A percentile compares a stretch with the other conserved stretches of the same genome.
Evolutionary conservation across 2,888 invertebrate species (phyloP).

Genomic region (Perizoma affinitatum): DNA sequence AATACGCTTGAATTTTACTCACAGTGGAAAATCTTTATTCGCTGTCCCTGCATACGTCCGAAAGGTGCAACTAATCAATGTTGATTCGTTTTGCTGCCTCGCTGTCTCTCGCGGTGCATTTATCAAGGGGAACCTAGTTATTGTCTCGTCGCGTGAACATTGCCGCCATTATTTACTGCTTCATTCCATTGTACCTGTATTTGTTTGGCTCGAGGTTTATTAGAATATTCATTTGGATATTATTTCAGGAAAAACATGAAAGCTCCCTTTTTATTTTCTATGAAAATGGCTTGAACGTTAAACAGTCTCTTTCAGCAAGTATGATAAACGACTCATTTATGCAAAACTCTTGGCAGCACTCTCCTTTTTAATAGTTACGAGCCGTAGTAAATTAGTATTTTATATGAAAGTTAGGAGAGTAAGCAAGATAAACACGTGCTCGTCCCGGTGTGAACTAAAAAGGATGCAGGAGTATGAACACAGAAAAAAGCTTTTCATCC

Average conservation of each 20-base stretch:
- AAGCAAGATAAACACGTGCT: not conserved
- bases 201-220: not conserved
- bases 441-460: not conserved
- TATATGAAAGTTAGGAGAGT: not conserved
- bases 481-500: not conserved
- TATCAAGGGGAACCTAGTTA: slow-evolving; percentile 53
- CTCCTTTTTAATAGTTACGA: slow-evolving; percentile 24
- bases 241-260: too few species aligned
- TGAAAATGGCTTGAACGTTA: too few species aligned
- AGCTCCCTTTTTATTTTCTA: too few species aligned
- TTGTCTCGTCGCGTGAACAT: slow-evolving; percentile 37
- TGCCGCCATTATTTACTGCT: slow-evolving; percentile 33
- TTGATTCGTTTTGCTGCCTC: slow-evolving; percentile 56
- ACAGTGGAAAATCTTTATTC: too few species aligned
- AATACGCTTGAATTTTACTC: too few species aligned
- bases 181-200: slow-evolving; percentile 1
- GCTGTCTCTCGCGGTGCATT: slow-evolving; percentile 47
- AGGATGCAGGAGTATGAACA: not conserved
- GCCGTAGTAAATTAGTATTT: slow-evolving; percentile 22
- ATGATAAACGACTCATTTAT: slow-evolving; percentile 38
- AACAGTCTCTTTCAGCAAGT: slow-evolving; percentile 16
- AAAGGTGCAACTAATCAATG: slow-evolving; percentile 50
- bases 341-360: slow-evolving; percentile 30
- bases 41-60: slow-evolving; percentile 1
- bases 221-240: slow-evolving; percentile 6